Conservation (phyloP, 92 coral and sea anemone species). For the Umimayanthus chanpuru region DNA sequence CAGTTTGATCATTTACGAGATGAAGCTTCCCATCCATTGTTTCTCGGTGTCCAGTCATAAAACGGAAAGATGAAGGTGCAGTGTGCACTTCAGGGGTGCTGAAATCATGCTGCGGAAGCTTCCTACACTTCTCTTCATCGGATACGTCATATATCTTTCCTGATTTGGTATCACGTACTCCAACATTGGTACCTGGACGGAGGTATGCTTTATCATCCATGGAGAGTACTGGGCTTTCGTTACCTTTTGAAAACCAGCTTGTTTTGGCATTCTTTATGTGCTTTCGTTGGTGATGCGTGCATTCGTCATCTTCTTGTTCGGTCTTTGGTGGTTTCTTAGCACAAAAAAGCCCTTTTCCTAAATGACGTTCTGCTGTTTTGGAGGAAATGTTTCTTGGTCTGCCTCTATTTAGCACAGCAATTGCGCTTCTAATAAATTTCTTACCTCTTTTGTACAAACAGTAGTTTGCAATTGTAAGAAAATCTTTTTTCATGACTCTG, state of each 20-base stretch:
- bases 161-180: slow-evolving; percentile 28
- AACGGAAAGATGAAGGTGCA: no score
- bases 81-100: slow-evolving; percentile 37
- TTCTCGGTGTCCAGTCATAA: no score
- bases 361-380: slow-evolving; percentile 24
- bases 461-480: slow-evolving; percentile 32
- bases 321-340: slow-evolving; percentile 40
- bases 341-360: slow-evolving; percentile 42
- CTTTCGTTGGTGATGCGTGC: slow-evolving; percentile 44
- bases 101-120: slow-evolving; percentile 45
- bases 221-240: slow-evolving; percentile 41
- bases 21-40: no score
- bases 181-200: slow-evolving; percentile 25
- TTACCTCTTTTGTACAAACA: slow-evolving; percentile 13
- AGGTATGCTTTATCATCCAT: slow-evolving; percentile 67
- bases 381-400: slow-evolving; percentile 24
- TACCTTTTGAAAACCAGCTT: neutral
- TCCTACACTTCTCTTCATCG: slow-evolving; percentile 12
- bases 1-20: no score
- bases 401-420: slow-evolving; percentile 30
- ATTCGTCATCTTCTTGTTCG: slow-evolving; percentile 10
- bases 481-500: slow-evolving; percentile 36
- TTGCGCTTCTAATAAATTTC: slow-evolving; percentile 27
- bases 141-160: slow-evolving; percentile 31
- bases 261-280: slow-evolving; percentile 16